Base-by-base conservation (phyloP, 2,113 vertebrate species). In the Platysteira castanea region DNA sequence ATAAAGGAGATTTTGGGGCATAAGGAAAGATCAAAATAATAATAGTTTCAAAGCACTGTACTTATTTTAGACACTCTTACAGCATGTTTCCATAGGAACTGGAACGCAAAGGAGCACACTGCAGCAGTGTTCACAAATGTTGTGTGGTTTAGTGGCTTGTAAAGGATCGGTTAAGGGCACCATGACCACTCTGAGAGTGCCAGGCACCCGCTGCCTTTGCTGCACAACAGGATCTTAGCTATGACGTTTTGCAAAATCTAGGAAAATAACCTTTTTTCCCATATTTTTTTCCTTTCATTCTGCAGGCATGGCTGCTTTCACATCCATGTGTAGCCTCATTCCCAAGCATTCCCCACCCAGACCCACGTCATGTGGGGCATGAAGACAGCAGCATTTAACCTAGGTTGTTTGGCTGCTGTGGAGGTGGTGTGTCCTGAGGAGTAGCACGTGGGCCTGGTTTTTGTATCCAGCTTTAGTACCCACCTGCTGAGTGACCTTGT, bases 1-100 rank as follows among this genome's bases (percentile, higher is more conserved):
- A 47, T 19, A 53, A 49, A 77, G 50, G 42, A 68, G 46, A 57
- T 76, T 64, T 33, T 2, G 2, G 15, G 59, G 52, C 24, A 13
- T 4, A 21, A 59, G 26, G 7, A 73, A 84, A 75, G n/a, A 95
- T 73, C 65, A 95, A 91, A 93, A 96, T 96, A 97, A 95, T 95
- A 94, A 94, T 61, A 91, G 65, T 94, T 96, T 89, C 77, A 87
- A 94, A 96, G 87, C 74, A 73, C 61, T 93, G 91, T 93, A 92
- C 93, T 91, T 95, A 91, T 95, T 97, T 96, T 96, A 95, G 95
- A 71, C 59, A 30, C 84, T 90, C 86, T 95, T 95, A 85, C 87
- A 93, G 93, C 84, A 91, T 87, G 96, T 97, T 96, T 96, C 95
- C 94, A 97, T 96, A 97, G 96, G 94, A 97, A 97, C 96, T 79